Evolutionary conservation across 2,797 vertebrate genomes (phyloP), one percentile per base, ranked within the genome.

Genomic region (Enteromius mattozi): DNA sequence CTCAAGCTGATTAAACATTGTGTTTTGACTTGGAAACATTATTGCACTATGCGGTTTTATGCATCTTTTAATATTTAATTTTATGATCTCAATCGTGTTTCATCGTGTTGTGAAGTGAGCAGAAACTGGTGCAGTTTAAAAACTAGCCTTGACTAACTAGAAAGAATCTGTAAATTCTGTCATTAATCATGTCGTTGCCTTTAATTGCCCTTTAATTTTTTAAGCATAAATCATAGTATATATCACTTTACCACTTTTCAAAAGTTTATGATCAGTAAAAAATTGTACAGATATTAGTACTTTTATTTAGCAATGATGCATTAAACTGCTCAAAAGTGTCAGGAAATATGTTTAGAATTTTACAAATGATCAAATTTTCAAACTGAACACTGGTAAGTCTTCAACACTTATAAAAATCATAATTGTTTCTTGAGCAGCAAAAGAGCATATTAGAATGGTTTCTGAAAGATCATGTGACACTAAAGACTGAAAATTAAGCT

Each of bases 21-120:
- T 61, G 47, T 72, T 80, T 30, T 65, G 17, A 1, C 27, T 77
- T 66, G 3, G 54, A n/a, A 35, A 49, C 47, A 37, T 2, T 61
- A 40, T 42, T 35, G 3, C 51, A 10, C 21, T 17, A 5, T 76
- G 33, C 13, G 2, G 3, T 59, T 42, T n/a, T 21, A 51, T 9
- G 9, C 2, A 49, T 33, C 33, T 33, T 47, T 1, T 5, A 6
- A 63, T 78, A 19, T 19, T 71, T 56, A 8, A 59, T 59, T 71
- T 30, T 17, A 61, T 42, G n/a, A 69, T 72, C 79, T 2, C 21
- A 12, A 7, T 27, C 8, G 35, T 78, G 59, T 83, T 86, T 83
- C 56, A 75, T 63, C 68, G 21, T 35, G 19, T 77, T 63, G 65
- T 80, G 63, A 78, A 51, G 68, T 54, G 63, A 81, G 70, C 45